Evolutionary conservation across 2,888 invertebrate genomes (phyloP), one percentile per base, ranked within the genome.

Genomic region (Drosophila maculinotata): DNA sequence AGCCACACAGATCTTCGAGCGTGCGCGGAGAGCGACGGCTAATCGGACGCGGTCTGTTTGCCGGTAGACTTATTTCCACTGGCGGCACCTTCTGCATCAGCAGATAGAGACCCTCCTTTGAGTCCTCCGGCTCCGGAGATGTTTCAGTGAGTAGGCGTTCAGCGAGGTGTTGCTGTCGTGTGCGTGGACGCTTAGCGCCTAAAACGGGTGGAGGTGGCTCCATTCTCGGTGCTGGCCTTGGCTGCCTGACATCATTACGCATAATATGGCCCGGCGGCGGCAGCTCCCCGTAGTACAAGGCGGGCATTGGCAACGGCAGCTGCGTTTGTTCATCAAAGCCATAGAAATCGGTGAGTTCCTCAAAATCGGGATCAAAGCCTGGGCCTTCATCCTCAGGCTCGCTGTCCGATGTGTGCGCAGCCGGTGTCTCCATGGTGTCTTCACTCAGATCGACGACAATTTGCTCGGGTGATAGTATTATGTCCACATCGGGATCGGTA

Each of bases 371-470:
- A 15, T 79, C 85, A 30, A 42, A 48, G 45, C 47, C n/a, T 48
- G 54, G 5, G 4, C 51, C 59, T 1, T 75, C 69, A 5, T 69
- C 68, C 6, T 53, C 45, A 3, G 25, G 23, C 15, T 20, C 26
- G 35, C 26, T 45, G 2, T 20, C 14, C 41, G 45, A 9, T n/a
- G 53, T 64, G n/a, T n/a, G n/a, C n/a, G n/a, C n/a, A 20, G 42
- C 45, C 9, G 44, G 42, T 36, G 38, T 35, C 36, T 68, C 59
- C 41, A 51, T 58, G 10, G 60, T 69, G 31, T 82, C 76, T 2
- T 81, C 86, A 25, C 67, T 76, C 10, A 76, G 39, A 30, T 85
- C 79, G 8, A 85, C 83, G 9, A 82, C 58, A 10, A 62, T 25
- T 33, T 69, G 63, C 10, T 64, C 63, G 0, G 63, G 58, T 23